These are phyloP conservation scores for Poeciliopsis infans DNA, from an alignment of 2,797 vertebrate species.

Conservation along the genomic window DNA sequence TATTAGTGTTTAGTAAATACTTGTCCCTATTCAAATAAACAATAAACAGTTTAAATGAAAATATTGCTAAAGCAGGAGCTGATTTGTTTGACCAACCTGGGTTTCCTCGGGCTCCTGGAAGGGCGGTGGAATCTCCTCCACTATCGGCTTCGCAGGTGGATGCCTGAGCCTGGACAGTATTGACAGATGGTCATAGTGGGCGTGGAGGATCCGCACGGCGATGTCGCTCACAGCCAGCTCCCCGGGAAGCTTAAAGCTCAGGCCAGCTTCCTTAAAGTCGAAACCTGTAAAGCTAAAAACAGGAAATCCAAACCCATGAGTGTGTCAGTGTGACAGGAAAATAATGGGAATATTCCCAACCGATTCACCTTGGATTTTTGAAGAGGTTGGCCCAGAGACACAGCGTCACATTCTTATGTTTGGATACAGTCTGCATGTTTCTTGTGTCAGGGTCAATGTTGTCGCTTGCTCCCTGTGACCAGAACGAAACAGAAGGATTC, in stretches of 20 bases:
- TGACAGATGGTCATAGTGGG: conserved; percentile 88
- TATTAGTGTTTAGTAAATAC: background rate
- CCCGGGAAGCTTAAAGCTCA: conserved; percentile 87
- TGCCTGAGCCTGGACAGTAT: conserved; percentile 53
- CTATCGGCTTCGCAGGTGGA: background rate
- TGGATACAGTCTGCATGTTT: conserved; percentile 88
- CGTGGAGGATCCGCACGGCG: conserved; percentile 86
- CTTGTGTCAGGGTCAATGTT: conserved; percentile 86
- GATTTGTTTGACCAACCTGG: conserved; percentile 46
- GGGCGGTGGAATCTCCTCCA: conserved; percentile 58
- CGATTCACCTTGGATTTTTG: conserved; percentile 85
- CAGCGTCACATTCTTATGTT: conserved; percentile 81
- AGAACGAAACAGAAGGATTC: background rate
- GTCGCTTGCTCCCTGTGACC: conserved; percentile 74
- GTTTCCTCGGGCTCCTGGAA: conserved; percentile 28
- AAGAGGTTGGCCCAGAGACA: conserved; percentile 95
- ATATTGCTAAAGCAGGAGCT: background rate
- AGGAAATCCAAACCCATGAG: conserved; percentile 1
- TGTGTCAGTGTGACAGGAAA: background rate
- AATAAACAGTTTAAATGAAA: conserved; percentile 14
- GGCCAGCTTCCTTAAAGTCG: conserved; percentile 74
- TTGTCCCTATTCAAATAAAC: background rate
- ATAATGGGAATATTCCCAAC: background rate
- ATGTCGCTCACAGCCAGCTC: conserved; percentile 80
- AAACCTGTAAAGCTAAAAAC: conserved; percentile 81